Evolutionary conservation across 2,113 vertebrate genomes (phyloP).

Genomic region (Desmodus rotundus): DNA sequence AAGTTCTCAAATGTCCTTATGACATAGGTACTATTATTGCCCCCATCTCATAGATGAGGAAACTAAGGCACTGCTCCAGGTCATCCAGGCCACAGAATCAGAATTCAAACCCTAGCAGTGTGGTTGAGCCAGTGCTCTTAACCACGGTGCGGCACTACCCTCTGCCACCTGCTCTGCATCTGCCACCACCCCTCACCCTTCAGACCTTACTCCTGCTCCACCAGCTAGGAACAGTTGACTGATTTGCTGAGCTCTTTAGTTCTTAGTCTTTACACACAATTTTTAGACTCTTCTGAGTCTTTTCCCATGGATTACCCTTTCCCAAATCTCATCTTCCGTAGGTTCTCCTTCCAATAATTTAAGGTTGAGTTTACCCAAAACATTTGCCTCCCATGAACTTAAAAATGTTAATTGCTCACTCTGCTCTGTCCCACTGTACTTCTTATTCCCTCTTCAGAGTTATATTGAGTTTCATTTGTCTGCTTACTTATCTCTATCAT

Average conservation of each 20-base stretch:
- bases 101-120: background rate
- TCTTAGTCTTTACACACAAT: background rate
- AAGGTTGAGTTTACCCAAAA: background rate
- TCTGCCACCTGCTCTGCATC: background rate
- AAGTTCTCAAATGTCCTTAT: background rate
- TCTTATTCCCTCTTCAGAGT: background rate
- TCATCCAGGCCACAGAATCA: background rate
- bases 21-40: background rate
- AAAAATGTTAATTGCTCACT: background rate
- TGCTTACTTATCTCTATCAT: background rate
- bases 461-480: background rate
- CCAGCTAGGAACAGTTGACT: background rate
- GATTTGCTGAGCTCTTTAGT: background rate
- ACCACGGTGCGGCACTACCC: background rate
- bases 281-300: background rate
- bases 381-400: background rate
- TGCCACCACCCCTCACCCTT: background rate
- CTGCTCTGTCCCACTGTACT: background rate
- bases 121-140: background rate
- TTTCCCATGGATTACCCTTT: background rate
- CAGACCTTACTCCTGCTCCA: background rate
- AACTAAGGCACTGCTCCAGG: background rate
- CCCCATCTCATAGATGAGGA: background rate
- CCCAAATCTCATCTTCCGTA: background rate
- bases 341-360: background rate